Base-by-base conservation (phyloP, 2,888 invertebrate species). In the Caenorhabditis sulstoni region DNA sequence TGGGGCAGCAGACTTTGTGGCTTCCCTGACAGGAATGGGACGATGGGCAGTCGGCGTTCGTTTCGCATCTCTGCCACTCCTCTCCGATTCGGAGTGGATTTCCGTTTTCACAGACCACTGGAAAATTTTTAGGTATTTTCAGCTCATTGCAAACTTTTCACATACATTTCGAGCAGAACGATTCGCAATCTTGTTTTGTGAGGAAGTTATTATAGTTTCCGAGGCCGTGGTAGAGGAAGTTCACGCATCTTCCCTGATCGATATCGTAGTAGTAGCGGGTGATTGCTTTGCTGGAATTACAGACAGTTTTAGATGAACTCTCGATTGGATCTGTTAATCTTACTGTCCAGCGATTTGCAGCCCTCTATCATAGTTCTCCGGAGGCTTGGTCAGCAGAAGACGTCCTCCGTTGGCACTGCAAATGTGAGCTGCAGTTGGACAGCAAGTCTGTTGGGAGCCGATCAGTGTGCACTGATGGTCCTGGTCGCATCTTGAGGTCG, bases 1-100 rank as follows among this genome's bases (percentile, higher is more conserved):
- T 88, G 1, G 88, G 89, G 57, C 89, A 89, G 81, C 89, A 89
- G 12, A 89, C 89, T 77, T 84, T 87, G 61, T 90, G 87, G 8
- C 77, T 79, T 50, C 82, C 75, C 47, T 88, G 85, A 58, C 88
- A 88, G 5, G 83, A 70, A 68, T 88, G 88, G 0, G 82, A 81
- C 8, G 83, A 73, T 3, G 88, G 88, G 66, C 88, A 88, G 50
- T 87, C 86, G 52, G 66, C 79, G 59, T 83, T 83, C 11, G 82
- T 81, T 61, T 87, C 85, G 68, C 89, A 89, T 7, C 87, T 67
- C 62, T 88, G 88, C 86, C 87, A 87, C 64, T 88, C 88, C 20
- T 87, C 88, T 0, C 87, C 88, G 35, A 87, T 87, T 18, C 87
- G 67, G 12, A 88, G 70, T 1, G 88, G 88, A 29, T 87, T 85